phyloP scores from a whole-genome alignment of 2,113 vertebrate species.

The Takifugu flavidus region DNA sequence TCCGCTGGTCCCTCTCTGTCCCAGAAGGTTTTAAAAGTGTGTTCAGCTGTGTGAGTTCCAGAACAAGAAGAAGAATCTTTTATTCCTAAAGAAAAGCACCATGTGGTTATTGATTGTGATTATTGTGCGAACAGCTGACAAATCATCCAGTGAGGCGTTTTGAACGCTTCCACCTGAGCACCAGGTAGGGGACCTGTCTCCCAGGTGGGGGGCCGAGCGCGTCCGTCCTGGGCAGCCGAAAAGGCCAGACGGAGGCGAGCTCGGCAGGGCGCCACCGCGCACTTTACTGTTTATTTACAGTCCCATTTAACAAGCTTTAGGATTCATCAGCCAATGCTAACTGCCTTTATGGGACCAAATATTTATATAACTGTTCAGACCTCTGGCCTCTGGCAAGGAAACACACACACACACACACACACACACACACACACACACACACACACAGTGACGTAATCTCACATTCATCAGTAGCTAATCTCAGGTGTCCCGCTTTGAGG shows the following conservation, averaged over 20 bases:
- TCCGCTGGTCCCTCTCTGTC: neutral
- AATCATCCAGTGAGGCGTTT: conserved; percentile 27
- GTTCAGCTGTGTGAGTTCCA: too few species aligned
- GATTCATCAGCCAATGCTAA: conserved; percentile 68
- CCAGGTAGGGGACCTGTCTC: neutral
- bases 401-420: conserved; percentile 16
- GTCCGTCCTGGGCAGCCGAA: conserved; percentile 11
- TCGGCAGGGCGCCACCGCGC: conserved; percentile 43
- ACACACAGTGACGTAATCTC: too few species aligned
- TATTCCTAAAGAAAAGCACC: too few species aligned
- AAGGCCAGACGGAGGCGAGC: conserved; percentile 52
- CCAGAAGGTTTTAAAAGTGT: too few species aligned
- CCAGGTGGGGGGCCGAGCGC: too few species aligned
- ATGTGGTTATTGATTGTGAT: too few species aligned
- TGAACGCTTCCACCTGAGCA: conserved; percentile 15
- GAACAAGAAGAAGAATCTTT: too few species aligned
- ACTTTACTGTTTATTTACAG: conserved; percentile 74
- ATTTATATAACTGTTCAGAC: conserved; percentile 64
- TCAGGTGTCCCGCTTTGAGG: too few species aligned
- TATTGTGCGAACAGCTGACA: too few species aligned
- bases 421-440: neutral
- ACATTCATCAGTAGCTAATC: too few species aligned
- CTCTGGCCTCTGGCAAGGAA: conserved; percentile 46
- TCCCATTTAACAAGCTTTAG: conserved; percentile 66
- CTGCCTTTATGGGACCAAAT: conserved; percentile 65